These are phyloP conservation scores for Callinectes sapidus DNA, from an alignment of 2,888 invertebrate genomes.

Conservation along the genomic window DNA sequence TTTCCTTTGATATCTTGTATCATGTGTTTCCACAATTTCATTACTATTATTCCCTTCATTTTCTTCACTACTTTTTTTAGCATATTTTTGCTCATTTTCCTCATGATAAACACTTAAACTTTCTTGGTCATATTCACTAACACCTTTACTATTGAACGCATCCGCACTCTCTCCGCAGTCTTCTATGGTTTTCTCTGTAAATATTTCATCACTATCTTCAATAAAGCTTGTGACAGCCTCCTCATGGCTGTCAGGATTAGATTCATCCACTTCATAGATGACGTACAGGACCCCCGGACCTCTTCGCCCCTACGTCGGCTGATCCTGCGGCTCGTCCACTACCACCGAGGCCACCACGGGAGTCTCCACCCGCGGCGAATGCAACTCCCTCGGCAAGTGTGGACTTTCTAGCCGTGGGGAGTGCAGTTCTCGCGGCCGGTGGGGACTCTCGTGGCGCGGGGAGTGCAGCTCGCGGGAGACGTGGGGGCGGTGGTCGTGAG, in stretches of 20 bases:
- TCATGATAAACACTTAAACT: conserved; percentile 42
- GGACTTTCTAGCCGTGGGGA: conserved; percentile 62
- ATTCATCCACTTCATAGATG: conserved; percentile 57
- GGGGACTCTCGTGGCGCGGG: conserved; percentile 63
- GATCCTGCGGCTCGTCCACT: conserved; percentile 57
- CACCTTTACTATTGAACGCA: conserved; percentile 36
- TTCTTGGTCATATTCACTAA: conserved; percentile 26
- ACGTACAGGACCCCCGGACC: conserved; percentile 52
- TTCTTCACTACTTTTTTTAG: conserved; percentile 9
- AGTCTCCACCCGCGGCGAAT: conserved; percentile 61
- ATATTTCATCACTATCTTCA: conserved; percentile 13
- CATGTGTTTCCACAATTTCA: neutral
- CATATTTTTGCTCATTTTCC: conserved; percentile 40
- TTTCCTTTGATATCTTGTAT: neutral
- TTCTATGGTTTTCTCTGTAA: neutral
- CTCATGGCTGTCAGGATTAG: conserved; percentile 7
- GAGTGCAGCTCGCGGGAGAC: conserved; percentile 63
- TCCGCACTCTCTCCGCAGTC: conserved; percentile 48
- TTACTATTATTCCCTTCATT: neutral
- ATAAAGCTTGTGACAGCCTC: conserved; percentile 28
- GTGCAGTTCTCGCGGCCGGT: conserved; percentile 64
- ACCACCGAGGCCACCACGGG: conserved; percentile 56
- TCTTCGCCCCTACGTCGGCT: conserved; percentile 58
- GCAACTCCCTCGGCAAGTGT: conserved; percentile 54
- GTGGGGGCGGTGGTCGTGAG: conserved; percentile 66